These are phyloP conservation scores for Oscheius onirici DNA, from an alignment of 2,888 invertebrate genomes.

Conservation along the genomic window DNA sequence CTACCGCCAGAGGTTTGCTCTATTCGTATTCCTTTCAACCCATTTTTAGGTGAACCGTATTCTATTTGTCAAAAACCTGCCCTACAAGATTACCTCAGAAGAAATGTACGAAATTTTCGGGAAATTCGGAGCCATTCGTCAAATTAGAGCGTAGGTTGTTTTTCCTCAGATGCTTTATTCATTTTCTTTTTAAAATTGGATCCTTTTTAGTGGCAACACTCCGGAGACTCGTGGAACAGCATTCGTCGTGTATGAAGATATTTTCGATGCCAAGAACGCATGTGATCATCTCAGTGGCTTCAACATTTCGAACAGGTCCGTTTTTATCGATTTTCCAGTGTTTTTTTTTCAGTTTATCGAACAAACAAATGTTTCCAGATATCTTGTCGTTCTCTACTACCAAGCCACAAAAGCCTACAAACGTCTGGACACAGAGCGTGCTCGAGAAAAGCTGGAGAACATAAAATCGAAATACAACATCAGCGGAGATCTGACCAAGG, in stretches of 20 bases:
- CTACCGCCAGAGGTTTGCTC: slow-evolving; percentile 82
- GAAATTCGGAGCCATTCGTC: slow-evolving; percentile 98
- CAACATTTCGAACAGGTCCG: slow-evolving; percentile 95
- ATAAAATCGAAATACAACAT: slow-evolving; percentile 75
- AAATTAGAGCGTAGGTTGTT: slow-evolving; percentile 91
- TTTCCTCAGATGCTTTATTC: neutral
- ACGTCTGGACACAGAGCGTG: slow-evolving; percentile 75
- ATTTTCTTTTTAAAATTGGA: neutral
- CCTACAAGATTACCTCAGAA: slow-evolving; percentile 98
- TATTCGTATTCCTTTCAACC: slow-evolving; percentile 1
- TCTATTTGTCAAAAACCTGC: slow-evolving; percentile 93
- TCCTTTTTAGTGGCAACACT: slow-evolving; percentile 83
- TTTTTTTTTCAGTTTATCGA: neutral
- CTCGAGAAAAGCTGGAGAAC: slow-evolving; percentile 74
- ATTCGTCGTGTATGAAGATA: slow-evolving; percentile 99
- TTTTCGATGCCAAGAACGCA: slow-evolving; percentile 99
- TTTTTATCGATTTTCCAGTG: neutral
- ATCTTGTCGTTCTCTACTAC: slow-evolving; percentile 97
- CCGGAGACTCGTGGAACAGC: slow-evolving; percentile 98
- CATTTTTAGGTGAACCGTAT: slow-evolving; percentile 87
- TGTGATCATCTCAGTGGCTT: slow-evolving; percentile 99
- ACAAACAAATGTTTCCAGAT: slow-evolving; percentile 76
- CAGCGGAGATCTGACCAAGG: slow-evolving; percentile 71
- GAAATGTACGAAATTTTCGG: slow-evolving; percentile 99
- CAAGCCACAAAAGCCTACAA: slow-evolving; percentile 77